Base-by-base conservation (phyloP, 2,888 invertebrate genomes). In the Acholoe squamosa region DNA sequence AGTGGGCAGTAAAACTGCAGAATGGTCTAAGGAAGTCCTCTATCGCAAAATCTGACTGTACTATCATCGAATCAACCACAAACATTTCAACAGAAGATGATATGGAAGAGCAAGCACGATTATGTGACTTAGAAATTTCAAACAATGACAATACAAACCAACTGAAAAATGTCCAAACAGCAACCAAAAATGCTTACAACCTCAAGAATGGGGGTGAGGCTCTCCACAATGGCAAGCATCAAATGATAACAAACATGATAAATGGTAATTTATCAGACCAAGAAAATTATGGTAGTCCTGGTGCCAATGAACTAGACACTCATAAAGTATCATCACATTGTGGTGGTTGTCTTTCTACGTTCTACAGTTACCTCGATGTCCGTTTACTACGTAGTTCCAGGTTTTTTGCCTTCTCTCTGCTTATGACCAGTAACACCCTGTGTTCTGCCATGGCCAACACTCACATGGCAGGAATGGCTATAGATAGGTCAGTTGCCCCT, bases 391-490 rank as follows among this genome's bases (percentile, higher is more conserved):
- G 51, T 19, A 52, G 43, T 19, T 34, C 43, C 14, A 22, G 51
- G 0, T 89, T 28, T 33, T 25, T 71, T 43, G 14, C 31, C 28
- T 89, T 51, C 43, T 43, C 77, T 0, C 10, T 77, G 19, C 76
- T 89, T 12, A 77, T 89, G 77, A 19, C 52, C 22, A 76, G 89
- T 52, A 56, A 16, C 14, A 77, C 77, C 19, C 51, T 89, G 16
- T 34, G 28, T 52, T 12, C 54, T 54, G 34, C 76, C 22, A 77
- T 89, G 89, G 16, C 43, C 22, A 76, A 89, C 25, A 89, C 89
- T 0, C 77, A 77, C 33, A 12, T 89, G 28, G 89, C 76, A 33
- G 89, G 89, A 1, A 25, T 76, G 51, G 89, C 89, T 16, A 52
- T 3, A 5, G 89, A 89, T 19, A 19, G 76, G 16, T 34, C 43